Conservation (phyloP, 1,140 invertebrate genomes). For the Eubasilissa regina region DNA sequence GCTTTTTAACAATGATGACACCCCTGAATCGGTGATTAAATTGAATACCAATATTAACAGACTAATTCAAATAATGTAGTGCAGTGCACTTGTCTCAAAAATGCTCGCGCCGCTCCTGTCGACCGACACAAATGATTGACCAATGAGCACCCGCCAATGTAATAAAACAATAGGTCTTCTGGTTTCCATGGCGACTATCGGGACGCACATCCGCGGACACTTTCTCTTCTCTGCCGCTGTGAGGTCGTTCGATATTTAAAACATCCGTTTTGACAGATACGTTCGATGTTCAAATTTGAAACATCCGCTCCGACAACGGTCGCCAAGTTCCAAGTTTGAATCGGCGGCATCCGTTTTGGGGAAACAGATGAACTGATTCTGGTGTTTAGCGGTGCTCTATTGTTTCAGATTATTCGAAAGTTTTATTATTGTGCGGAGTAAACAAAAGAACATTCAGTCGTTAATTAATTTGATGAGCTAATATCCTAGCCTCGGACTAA, state of each 20-base stretch:
- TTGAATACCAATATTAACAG: too few relatives aligned
- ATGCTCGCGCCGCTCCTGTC: too few relatives aligned
- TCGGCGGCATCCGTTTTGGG: conserved; percentile 26
- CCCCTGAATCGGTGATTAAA: too few relatives aligned
- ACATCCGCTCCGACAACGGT: conserved; percentile 17
- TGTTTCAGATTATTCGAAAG: conserved; percentile 2
- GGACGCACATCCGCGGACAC: conserved; percentile 1
- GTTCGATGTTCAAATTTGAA: conserved; percentile 44
- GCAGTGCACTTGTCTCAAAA: too few relatives aligned
- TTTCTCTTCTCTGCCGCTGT: conserved; percentile 14
- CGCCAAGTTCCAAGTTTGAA: conserved; percentile 28
- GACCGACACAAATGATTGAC: not conserved
- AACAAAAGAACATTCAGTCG: too few relatives aligned
- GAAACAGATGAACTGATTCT: conserved; percentile 28
- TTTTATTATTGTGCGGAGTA: too few relatives aligned
- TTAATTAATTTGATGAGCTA: too few relatives aligned
- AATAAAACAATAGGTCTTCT: not conserved
- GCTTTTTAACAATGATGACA: too few relatives aligned
- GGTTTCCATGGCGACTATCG: conserved; percentile 33
- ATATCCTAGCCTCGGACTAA: too few relatives aligned
- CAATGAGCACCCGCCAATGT: not conserved
- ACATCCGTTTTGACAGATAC: conserved; percentile 43
- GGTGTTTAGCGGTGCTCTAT: conserved; percentile 7
- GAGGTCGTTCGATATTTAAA: conserved; percentile 42
- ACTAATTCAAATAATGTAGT: too few relatives aligned